Base-by-base conservation (phyloP, 2,797 vertebrate genomes). In the Melanotaenia pygmaea region DNA sequence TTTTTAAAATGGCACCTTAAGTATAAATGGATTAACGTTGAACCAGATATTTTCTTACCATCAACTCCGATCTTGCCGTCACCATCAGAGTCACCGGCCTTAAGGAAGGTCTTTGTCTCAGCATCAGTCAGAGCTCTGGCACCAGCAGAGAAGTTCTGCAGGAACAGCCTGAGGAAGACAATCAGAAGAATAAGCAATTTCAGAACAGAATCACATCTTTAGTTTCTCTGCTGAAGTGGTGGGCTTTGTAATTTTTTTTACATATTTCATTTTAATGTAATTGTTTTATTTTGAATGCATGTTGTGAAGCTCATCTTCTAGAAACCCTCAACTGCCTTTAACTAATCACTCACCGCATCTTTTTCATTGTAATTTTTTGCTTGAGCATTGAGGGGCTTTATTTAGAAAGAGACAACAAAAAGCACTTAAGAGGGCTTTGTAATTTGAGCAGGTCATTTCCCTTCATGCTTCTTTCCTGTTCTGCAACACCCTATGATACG, bases 61-160 rank as follows among this genome's bases (percentile, higher is more conserved):
- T 94, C 95, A 83, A 91, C 84, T 92, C 95, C 96, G 18, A 94
- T 97, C 93, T 92, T 96, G 83, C 95, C 94, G 0, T 96, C 94
- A 51, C 95, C 93, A 71, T 96, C 95, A 8, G 86, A 84, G 76
- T 97, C 95, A 32, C 94, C 95, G 34, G 91, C 94, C 79, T 74
- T 1, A 11, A 96, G 88, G 79, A 96, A 94, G 0, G 38, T 57
- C 81, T 90, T 87, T 77, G 95, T 95, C 92, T 96, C 95, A 53
- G 79, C 77, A 0, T 92, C 88, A 3, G 92, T 96, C 87, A 95
- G 72, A 81, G 77, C 86, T 89, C 94, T 93, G 91, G 95, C 94
- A 24, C 58, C 0, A 34, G 72, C 65, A 35, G 86, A 88, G 89
- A 95, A 96, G 87, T 94, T 94, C 94, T 96, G 88, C 83, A 96